phyloP scores from a whole-genome alignment of 1,140 invertebrate species.

The Zaprionus lachaisei region DNA sequence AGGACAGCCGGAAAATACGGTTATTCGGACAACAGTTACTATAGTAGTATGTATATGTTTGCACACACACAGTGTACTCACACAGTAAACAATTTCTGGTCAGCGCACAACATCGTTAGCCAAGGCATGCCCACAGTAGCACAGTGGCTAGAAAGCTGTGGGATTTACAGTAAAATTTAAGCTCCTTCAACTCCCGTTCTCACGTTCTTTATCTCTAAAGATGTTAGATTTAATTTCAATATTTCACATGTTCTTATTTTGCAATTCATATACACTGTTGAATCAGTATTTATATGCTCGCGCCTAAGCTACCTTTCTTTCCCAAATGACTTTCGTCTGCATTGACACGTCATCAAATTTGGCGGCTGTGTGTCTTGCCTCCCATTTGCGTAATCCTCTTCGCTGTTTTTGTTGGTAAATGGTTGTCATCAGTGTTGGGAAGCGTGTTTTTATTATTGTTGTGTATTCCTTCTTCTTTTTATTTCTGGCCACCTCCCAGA shows the following conservation, averaged over 20 bases:
- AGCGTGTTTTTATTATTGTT: conserved; percentile 63
- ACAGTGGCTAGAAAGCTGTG: conserved; percentile 9
- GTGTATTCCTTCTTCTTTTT: conserved; percentile 43
- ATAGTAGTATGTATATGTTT: conserved; percentile 69
- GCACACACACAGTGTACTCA: conserved; percentile 8
- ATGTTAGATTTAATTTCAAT: not conserved
- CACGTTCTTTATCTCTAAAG: not conserved
- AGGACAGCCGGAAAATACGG: conserved; percentile 83
- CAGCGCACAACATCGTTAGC: conserved; percentile 34
- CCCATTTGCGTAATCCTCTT: not conserved
- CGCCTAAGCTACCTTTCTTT: not conserved
- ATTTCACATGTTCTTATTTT: not conserved
- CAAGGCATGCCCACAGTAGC: not conserved
- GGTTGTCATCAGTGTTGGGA: conserved; percentile 66
- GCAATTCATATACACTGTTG: not conserved
- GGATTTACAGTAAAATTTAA: not conserved
- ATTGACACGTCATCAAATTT: conserved; percentile 8
- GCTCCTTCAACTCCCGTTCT: not conserved
- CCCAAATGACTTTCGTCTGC: not conserved
- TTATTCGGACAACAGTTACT: conserved; percentile 82
- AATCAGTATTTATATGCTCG: not conserved
- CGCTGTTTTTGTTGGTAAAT: conserved; percentile 57
- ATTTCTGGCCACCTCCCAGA: conserved; percentile 30
- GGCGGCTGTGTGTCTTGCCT: not conserved
- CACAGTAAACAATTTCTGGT: conserved; percentile 8